Evolutionary conservation across 2,888 invertebrate species (phyloP), one percentile per base, ranked within the genome.

Genomic region (Epinotia bilunana): DNA sequence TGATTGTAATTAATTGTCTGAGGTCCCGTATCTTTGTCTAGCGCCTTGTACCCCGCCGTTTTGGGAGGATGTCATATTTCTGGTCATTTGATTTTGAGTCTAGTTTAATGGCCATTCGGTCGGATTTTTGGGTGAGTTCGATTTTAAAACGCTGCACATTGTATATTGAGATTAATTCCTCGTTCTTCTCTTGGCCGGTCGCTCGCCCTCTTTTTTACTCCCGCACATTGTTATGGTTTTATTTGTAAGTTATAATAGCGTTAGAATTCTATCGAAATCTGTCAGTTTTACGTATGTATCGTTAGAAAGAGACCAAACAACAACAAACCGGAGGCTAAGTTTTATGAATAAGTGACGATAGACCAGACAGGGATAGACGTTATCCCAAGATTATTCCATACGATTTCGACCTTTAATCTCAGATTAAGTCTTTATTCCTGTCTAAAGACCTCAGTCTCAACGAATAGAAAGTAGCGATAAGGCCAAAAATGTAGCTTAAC

Each of bases 1-100:
- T 83, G 82, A 86, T 86, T 85, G 83, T 86, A 83, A 88, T 86
- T 84, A 84, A 88, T 88, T 82, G n/a, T n/a, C n/a, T n/a, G 84
- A 81, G 80, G 78, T 64, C 74, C 77, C 78, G 78, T 60, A 76
- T 78, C 85, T 87, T 83, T 84, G 85, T 87, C 86, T 86, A 83
- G 80, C 84, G 83, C 82, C 87, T 83, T 84, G 81, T 81, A 79
- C 74, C 76, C 79, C 76, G 53, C 20, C 76, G 86, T 85, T 83
- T 85, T 79, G 78, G 80, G 78, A 80, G 80, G 60, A 81, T 80
- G 71, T 79, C 78, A 77, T 77, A 78, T 80, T 79, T 81, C 81
- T 79, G 76, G 68, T 68, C 78, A 77, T 76, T 64, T 33, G n/a
- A 53, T 62, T 20, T 43, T 23, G 20, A 43, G 11, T 57, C 68